Conservation (phyloP, 2,113 vertebrate species). For the Crotalus horridus region DNA sequence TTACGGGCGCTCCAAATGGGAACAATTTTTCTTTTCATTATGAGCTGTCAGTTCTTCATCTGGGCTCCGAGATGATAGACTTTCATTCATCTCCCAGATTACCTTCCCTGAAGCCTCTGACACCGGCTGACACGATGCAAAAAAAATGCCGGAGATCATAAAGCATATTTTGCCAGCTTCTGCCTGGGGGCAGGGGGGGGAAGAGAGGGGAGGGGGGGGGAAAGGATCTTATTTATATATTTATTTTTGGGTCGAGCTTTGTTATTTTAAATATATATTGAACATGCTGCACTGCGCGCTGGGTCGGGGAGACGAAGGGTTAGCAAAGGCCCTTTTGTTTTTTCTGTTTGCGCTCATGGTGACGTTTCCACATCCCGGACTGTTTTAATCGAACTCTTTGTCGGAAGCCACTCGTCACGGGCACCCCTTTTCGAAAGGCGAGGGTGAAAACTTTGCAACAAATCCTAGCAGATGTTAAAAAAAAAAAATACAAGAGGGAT, state of each 20-base stretch:
- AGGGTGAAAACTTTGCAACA: conserved; percentile 42
- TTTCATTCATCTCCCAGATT: conserved; percentile 85
- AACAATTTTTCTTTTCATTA: conserved; percentile 90
- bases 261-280: conserved; percentile 77
- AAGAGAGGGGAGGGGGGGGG: no score
- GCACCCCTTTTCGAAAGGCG: conserved; percentile 41
- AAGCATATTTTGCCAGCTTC: conserved; percentile 72
- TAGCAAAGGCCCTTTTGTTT: conserved; percentile 35
- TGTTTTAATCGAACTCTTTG: conserved; percentile 9
- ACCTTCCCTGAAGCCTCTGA: conserved; percentile 80
- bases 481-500: background rate
- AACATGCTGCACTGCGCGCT: conserved; percentile 48
- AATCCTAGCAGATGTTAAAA: conserved; percentile 22
- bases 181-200: conserved; percentile 31
- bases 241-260: conserved; percentile 48
- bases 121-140: conserved; percentile 77
- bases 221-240: no score
- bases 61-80: conserved; percentile 81
- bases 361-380: background rate
- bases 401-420: conserved; percentile 20
- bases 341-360: conserved; percentile 53
- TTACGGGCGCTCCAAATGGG: conserved; percentile 86
- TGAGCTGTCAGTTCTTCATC: conserved; percentile 86
- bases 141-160: conserved; percentile 73
- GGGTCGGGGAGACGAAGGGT: background rate